Evolutionary conservation across 2,113 vertebrate species (phyloP).

Genomic region (Salminus brasiliensis): DNA sequence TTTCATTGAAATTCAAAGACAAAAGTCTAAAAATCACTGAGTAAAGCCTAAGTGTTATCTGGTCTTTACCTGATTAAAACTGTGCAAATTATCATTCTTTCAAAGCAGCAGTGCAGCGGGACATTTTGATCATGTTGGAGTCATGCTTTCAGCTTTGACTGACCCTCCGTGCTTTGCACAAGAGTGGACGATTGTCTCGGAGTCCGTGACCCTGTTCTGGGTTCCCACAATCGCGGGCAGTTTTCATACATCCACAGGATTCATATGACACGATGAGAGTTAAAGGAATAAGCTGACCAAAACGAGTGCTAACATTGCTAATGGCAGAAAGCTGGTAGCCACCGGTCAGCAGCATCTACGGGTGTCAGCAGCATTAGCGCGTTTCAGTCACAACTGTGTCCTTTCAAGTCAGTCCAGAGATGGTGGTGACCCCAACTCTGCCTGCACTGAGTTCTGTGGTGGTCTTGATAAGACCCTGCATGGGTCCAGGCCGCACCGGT

Average conservation of each 20-base stretch:
- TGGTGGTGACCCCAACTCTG: conserved; percentile 80
- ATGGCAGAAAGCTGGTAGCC: not conserved
- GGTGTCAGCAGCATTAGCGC: not conserved
- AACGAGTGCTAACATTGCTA: not conserved
- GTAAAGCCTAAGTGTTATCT: conserved; percentile 16
- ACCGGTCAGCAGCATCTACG: conserved; percentile 17
- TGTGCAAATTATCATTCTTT: not conserved
- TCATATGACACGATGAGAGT: not conserved
- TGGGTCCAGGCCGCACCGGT: conserved; percentile 75
- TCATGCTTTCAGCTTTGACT: conserved; percentile 3
- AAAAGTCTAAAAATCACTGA: not conserved
- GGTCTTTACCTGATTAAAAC: not conserved
- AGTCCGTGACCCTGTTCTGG: not conserved
- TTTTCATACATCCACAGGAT: conserved; percentile 16
- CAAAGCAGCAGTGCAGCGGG: not conserved
- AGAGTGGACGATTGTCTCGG: conserved; percentile 8
- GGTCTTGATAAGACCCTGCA: conserved; percentile 86
- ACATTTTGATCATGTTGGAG: not conserved
- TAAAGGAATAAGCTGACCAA: not conserved
- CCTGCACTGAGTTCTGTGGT: conserved; percentile 84
- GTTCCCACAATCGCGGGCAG: not conserved
- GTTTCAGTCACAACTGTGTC: conserved; percentile 18
- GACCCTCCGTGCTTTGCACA: conserved; percentile 4
- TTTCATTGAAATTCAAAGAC: not conserved
- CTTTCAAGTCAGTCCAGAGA: conserved; percentile 83